Evolutionary conservation across 1,140 invertebrate species (phyloP).

Genomic region (Pantala flavescens): DNA sequence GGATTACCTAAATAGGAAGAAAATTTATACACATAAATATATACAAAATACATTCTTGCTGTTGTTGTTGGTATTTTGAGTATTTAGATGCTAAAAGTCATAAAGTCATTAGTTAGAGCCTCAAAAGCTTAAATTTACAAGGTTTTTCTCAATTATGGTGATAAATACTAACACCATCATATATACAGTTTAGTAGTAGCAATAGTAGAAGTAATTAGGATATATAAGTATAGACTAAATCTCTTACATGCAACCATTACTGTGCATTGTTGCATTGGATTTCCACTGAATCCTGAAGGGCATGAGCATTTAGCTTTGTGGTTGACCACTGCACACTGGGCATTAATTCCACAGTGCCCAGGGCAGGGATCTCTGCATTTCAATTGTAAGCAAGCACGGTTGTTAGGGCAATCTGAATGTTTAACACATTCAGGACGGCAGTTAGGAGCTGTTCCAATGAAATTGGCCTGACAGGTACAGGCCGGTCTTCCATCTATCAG

Average conservation of each 20-base stretch:
- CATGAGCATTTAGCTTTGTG: conserved; percentile 31
- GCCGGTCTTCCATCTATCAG: conserved; percentile 39
- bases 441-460: conserved; percentile 48
- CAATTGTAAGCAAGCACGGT: conserved; percentile 40
- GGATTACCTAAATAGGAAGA: conserved; percentile 18
- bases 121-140: too few species aligned
- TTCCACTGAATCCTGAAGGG: conserved; percentile 30
- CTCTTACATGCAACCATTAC: neutral
- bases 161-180: too few species aligned
- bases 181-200: too few species aligned
- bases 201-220: neutral
- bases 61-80: too few species aligned
- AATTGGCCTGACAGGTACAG: conserved; percentile 44
- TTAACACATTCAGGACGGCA: conserved; percentile 47
- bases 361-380: conserved; percentile 40
- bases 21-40: conserved; percentile 19
- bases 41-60: too few species aligned
- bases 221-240: neutral
- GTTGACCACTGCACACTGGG: conserved; percentile 28
- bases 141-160: too few species aligned
- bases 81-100: too few species aligned
- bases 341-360: conserved; percentile 35
- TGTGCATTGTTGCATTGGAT: conserved; percentile 8
- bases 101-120: too few species aligned
- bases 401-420: conserved; percentile 43